Conservation (phyloP, 2,888 invertebrate genomes). For the Aradus depressus region DNA sequence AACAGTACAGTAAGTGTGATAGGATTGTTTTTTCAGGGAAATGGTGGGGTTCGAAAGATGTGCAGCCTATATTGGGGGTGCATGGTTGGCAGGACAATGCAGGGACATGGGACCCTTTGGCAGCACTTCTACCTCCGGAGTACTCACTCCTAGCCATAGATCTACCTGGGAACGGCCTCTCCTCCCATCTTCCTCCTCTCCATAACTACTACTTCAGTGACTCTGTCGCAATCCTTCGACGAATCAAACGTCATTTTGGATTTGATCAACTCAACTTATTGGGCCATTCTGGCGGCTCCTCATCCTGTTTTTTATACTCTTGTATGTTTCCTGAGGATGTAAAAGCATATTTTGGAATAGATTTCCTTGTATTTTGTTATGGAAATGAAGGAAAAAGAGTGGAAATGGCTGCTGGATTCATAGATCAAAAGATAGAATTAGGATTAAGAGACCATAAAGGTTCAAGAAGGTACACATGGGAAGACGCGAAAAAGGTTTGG, state of each 20-base stretch:
- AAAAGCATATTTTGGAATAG: conserved; percentile 56
- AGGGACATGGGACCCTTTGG: conserved; percentile 61
- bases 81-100: conserved; percentile 76
- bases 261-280: conserved; percentile 63
- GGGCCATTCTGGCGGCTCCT: conserved; percentile 71
- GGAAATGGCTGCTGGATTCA: conserved; percentile 6
- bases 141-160: conserved; percentile 50
- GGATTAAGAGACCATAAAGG: conserved; percentile 17
- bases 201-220: conserved; percentile 20
- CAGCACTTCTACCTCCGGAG: conserved; percentile 44
- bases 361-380: conserved; percentile 34
- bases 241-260: conserved; percentile 60
- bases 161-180: conserved; percentile 58
- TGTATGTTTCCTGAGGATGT: conserved; percentile 62
- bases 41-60: conserved; percentile 54
- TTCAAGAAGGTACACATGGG: conserved; percentile 22
- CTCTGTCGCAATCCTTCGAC: conserved; percentile 40
- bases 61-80: conserved; percentile 55
- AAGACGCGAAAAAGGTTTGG: conserved; percentile 38
- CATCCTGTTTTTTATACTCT: conserved; percentile 67
- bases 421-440: conserved; percentile 22
- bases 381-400: conserved; percentile 11
- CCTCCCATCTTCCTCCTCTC: conserved; percentile 49
- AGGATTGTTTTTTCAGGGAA: conserved; percentile 42
- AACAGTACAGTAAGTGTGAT: too few species aligned